phyloP scores from a whole-genome alignment of 2,797 vertebrate genomes.

The Alosa sapidissima region DNA sequence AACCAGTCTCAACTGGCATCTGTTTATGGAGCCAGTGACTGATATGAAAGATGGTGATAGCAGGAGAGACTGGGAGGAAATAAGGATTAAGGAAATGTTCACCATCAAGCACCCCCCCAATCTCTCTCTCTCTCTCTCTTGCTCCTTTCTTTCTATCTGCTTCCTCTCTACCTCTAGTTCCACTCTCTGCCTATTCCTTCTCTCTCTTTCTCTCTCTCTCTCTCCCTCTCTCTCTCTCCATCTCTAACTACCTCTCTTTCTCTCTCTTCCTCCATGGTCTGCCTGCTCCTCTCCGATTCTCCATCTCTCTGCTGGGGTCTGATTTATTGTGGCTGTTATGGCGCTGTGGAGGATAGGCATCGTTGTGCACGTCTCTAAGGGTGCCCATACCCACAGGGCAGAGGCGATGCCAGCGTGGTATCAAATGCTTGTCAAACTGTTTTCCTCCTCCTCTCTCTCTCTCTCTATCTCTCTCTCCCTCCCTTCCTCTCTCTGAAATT shows the following conservation, averaged over 20 bases:
- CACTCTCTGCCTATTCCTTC: background rate
- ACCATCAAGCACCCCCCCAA: background rate
- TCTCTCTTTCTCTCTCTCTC: background rate
- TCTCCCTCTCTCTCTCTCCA: background rate
- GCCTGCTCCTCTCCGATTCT: background rate
- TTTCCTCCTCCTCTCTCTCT: background rate
- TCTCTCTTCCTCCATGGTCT: background rate
- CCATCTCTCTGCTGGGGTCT: constrained; percentile 28
- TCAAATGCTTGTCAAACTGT: constrained; percentile 51
- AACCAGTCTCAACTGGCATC: background rate
- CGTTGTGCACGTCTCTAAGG: constrained; percentile 52
- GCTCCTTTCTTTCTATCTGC: background rate
- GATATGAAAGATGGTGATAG: background rate
- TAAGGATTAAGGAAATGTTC: background rate
- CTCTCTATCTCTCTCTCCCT: constrained; percentile 13
- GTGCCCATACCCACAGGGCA: constrained; percentile 56
- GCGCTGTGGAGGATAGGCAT: constrained; percentile 44
- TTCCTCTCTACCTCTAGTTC: background rate
- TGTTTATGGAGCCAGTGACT: background rate
- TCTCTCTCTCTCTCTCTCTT: background rate
- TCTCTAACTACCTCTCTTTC: background rate
- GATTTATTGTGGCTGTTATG: constrained; percentile 61
- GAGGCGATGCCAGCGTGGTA: constrained; percentile 62
- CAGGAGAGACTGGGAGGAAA: background rate
- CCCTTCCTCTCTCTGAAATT: constrained; percentile 56